Evolutionary conservation across 2,113 vertebrate genomes (phyloP).

Genomic region (Microcebus jonahi): DNA sequence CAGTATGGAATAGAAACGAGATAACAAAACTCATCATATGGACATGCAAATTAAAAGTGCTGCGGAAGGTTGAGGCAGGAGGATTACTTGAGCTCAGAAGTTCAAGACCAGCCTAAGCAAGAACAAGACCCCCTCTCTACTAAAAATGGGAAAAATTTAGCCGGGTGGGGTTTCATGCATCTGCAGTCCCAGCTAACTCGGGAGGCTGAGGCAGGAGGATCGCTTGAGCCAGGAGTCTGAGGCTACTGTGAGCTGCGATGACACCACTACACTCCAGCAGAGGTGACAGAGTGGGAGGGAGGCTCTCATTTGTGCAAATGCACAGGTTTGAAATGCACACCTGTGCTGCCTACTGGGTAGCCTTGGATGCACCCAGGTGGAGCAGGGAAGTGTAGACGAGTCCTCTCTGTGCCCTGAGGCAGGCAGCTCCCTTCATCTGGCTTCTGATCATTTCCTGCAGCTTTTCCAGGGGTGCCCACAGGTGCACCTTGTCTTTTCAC

Average conservation of each 20-base stretch:
- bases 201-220: no score
- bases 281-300: no score
- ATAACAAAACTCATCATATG: neutral
- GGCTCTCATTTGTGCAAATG: neutral
- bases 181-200: no score
- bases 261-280: no score
- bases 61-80: neutral
- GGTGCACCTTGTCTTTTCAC: neutral
- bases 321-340: neutral
- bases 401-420: neutral
- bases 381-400: neutral
- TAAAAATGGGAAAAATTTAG: no score
- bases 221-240: no score
- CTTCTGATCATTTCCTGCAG: neutral
- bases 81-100: no score
- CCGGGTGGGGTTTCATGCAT: rapidly evolving
- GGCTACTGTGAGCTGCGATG: neutral
- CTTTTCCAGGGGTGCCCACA: neutral
- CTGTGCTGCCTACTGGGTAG: neutral
- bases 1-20: neutral
- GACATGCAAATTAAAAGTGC: no score
- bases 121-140: no score
- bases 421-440: neutral
- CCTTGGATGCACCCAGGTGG: neutral
- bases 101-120: no score